Conservation (phyloP, 1,140 invertebrate species). For the Achroia grisella region DNA sequence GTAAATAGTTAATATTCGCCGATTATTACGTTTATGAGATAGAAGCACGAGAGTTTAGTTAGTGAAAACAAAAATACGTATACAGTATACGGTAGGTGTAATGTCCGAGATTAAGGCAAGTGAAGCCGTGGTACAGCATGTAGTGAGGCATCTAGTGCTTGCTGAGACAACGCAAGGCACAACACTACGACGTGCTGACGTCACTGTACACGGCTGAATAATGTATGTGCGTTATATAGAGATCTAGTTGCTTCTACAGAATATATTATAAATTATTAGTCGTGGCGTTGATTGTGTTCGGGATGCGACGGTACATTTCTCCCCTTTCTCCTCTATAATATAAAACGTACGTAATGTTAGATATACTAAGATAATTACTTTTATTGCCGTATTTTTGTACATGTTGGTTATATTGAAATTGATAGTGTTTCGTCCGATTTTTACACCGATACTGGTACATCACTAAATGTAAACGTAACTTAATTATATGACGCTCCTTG, state of each 20-base stretch:
- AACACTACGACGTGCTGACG: neutral
- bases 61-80: slow-evolving; percentile 65
- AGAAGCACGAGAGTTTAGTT: slow-evolving; percentile 55
- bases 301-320: slow-evolving; percentile 8
- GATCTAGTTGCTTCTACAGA: slow-evolving; percentile 58
- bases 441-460: no score
- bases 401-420: slow-evolving; percentile 7
- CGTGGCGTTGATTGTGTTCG: slow-evolving; percentile 43
- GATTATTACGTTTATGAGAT: slow-evolving; percentile 39
- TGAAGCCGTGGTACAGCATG: slow-evolving; percentile 13
- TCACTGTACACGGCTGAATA: slow-evolving; percentile 38
- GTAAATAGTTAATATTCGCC: slow-evolving; percentile 49
- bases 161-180: neutral
- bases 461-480: no score
- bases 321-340: slow-evolving; percentile 29
- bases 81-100: slow-evolving; percentile 69
- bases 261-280: slow-evolving; percentile 35
- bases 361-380: slow-evolving; percentile 33
- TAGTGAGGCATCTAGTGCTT: neutral
- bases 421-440: no score
- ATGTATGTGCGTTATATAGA: slow-evolving; percentile 61
- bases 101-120: slow-evolving; percentile 19
- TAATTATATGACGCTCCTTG: no score
- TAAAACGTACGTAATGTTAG: slow-evolving; percentile 19
- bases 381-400: slow-evolving; percentile 55